Evolutionary conservation across 2,888 invertebrate genomes (phyloP), one percentile per base, ranked within the genome.

Genomic region (Sipunculus nudus): DNA sequence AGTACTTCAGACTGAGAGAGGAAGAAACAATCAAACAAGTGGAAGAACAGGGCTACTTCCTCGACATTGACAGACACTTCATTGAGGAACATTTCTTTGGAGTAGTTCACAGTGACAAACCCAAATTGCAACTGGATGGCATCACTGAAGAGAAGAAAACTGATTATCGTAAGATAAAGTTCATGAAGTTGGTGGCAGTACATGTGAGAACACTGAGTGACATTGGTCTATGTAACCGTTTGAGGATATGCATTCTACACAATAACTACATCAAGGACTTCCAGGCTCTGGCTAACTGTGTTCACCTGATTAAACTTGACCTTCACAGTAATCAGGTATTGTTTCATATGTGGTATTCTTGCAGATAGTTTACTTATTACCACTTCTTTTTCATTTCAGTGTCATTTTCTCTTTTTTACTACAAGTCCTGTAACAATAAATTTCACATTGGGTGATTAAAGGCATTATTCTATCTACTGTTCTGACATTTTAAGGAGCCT

Each of bases 251-350:
- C 58, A 71, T 75, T 19, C 65, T 83, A 23, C 67, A 70, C 53
- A 77, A 80, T 65, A 83, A 83, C 61, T 82, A 77, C 62, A 63
- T 83, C 25, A 75, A 74, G 6, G 77, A 73, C 40, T 75, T 83
- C 43, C 78, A 80, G 61, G 74, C 73, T 5, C 65, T 83, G 16
- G 68, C 65, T 19, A 53, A 69, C 19, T 83, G 82, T 67, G 61
- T 67, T 46, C 72, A 81, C 21, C 73, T 83, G 6, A 61, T 80
- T 19, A 81, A 78, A 61, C 67, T 83, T n/a, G 82, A 83, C 70
- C 63, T 83, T 16, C 78, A 78, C 63, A 65, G 73, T 25, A 80
- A 81, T 61, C 78, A 79, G 77, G 80, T 79, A 65, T 56, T 57
- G 26, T 23, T 10, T 16, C 19, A 19, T 43, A 10, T n/a, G n/a